Base-by-base conservation (phyloP, 2,797 vertebrate genomes). In the Chanos chanos region DNA sequence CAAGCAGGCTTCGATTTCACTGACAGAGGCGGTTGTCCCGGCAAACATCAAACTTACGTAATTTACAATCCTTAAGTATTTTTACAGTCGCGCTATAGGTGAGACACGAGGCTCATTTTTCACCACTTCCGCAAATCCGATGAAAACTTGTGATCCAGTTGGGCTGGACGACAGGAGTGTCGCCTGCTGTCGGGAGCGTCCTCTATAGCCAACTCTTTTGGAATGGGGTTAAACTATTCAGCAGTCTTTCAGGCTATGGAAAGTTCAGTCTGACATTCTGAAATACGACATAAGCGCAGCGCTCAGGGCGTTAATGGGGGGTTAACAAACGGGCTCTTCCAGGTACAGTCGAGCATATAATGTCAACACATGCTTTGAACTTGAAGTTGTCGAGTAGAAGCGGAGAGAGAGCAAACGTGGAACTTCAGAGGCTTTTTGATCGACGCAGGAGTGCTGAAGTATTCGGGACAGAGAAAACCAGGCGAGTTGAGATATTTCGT, bases 361-460 rank as follows among this genome's bases (percentile, higher is more conserved):
- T 78, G 76, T 77, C 76, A 76, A 68, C 61, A 59, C 8, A 59
- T 59, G 64, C 56, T 16, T 28, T 22, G 27, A 62, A 67, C 21
- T 30, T 63, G 18, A 61, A 71, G 47, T 47, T 62, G 30, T 69
- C 44, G 57, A 54, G 43, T 48, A 37, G 62, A 52, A 55, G 36
- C 2, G 27, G 2, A 44, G 64, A 48, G 28, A 41, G 25, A 39
- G 31, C 31, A 36, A 54, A 33, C 12, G 45, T 34, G 31, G 40
- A 50, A 18, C 44, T 36, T 15, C 24, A 50, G 28, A 61, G 31
- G 9, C 7, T 6, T 2, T 2, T 33, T 19, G 7, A 2, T 25
- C 48, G 31, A 15, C 43, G 7, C 15, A 47, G n/a, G n/a, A n/a
- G n/a, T n/a, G n/a, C n/a, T n/a, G n/a, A n/a, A n/a, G n/a, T n/a